Evolutionary conservation across 2,888 invertebrate genomes (phyloP).

Genomic region (Folsomia candida): DNA sequence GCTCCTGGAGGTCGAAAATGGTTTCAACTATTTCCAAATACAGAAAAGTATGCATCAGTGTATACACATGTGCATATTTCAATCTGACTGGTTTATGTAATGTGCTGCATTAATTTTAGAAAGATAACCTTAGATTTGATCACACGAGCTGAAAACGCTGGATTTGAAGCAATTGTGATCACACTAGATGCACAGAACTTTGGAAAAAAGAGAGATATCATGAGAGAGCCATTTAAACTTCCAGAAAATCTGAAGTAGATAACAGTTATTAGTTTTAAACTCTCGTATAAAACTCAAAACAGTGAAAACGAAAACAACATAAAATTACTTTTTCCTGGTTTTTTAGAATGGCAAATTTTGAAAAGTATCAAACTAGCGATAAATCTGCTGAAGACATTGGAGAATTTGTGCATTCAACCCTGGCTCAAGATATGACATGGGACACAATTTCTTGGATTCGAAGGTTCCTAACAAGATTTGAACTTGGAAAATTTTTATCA

Average conservation of each 20-base stretch:
- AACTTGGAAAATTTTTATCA: conserved; percentile 12
- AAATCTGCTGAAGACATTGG: conserved; percentile 6
- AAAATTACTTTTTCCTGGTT: no score
- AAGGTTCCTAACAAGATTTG: no score
- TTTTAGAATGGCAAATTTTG: conserved; percentile 64
- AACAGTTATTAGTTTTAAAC: background rate
- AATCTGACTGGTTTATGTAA: no score
- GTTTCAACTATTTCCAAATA: conserved; percentile 72
- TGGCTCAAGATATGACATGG: conserved; percentile 70
- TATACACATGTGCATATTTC: no score
- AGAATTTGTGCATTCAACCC: conserved; percentile 7
- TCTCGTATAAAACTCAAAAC: no score
- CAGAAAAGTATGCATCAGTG: conserved; percentile 12
- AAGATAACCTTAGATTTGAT: conserved; percentile 70
- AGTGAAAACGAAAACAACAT: no score
- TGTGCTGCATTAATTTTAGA: conserved; percentile 53
- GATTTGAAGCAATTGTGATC: conserved; percentile 79
- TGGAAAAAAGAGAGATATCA: conserved; percentile 63
- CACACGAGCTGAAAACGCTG: conserved; percentile 72
- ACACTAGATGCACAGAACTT: conserved; percentile 87
- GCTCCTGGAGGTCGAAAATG: conserved; percentile 77
- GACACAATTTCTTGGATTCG: conserved; percentile 79
- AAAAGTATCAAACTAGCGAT: conserved; percentile 1
- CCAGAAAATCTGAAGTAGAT: conserved; percentile 37
- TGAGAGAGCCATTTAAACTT: conserved; percentile 36